Base-by-base conservation (phyloP, 2,888 invertebrate species). In the Nectonema munidae region DNA sequence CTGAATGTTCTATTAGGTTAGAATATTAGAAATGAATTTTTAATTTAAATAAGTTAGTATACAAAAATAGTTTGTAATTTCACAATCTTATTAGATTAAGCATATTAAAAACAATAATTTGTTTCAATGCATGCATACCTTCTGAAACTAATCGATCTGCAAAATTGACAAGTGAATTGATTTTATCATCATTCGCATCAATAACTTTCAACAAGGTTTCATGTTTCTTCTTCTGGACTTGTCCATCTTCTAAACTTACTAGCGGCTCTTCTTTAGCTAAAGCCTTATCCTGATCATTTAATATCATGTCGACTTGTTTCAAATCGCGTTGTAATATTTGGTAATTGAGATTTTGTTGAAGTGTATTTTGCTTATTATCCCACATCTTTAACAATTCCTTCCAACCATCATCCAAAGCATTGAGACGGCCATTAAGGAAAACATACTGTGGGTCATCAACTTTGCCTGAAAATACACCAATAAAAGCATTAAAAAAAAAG, bases 151-250 rank as follows among this genome's bases (percentile, higher is more conserved):
- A n/a, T n/a, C n/a, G n/a, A n/a, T n/a, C n/a, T n/a, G n/a, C n/a
- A n/a, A n/a, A n/a, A n/a, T n/a, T n/a, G n/a, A n/a, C n/a, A n/a
- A n/a, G n/a, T 4, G 72, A 72, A 54, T 86, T 83, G 52, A 99
- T 76, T 61, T 95, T 95, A 54, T 99, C 95, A 54, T 99, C 95
- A 58, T 95, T 95, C 11, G 95, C 95, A 55, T 95, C 89, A 81
- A 95, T 83, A 3, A 89, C 89, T 1, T 89, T 89, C 49, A 89
- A 68, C 67, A 95, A 89, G 1, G 86, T 81, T 55, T 95, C 89
- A 58, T 95, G 83, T 35, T 81, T 71, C 57, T 95, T 95, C 51
- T 89, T 69, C 52, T 73, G 64, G 54, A 79, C 79, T 56, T 99
- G 95, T 19, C 86, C 95, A 54, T 86, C 81, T 55, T 99, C 95